phyloP scores from a whole-genome alignment of 2,888 invertebrate genomes.

The Cremastinae sp. region DNA sequence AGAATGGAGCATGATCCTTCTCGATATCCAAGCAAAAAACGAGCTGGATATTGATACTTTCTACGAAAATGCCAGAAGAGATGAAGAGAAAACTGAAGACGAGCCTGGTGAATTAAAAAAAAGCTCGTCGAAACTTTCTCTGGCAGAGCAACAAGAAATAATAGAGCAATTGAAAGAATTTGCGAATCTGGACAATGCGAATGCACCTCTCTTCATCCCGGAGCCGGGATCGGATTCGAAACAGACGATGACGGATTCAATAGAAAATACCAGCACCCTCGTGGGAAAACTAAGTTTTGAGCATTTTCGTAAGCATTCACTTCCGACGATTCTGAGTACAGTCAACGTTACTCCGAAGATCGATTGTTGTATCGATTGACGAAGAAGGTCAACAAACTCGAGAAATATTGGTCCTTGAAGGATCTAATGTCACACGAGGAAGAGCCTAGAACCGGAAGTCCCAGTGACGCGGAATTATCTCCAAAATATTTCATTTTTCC shows the following conservation, averaged over 20 bases:
- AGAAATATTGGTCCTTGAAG: slow-evolving; percentile 75
- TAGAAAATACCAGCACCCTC: slow-evolving; percentile 61
- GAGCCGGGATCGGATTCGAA: slow-evolving; percentile 60
- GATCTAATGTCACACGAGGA: slow-evolving; percentile 71
- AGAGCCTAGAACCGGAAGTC: slow-evolving; percentile 58
- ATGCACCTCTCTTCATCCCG: slow-evolving; percentile 72
- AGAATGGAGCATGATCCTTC: slow-evolving; percentile 73
- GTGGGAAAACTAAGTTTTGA: slow-evolving; percentile 68
- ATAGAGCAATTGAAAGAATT: slow-evolving; percentile 76
- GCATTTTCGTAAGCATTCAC: slow-evolving; percentile 69
- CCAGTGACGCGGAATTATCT: slow-evolving; percentile 55
- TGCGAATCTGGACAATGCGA: slow-evolving; percentile 73
- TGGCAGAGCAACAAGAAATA: slow-evolving; percentile 73
- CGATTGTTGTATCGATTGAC: slow-evolving; percentile 21
- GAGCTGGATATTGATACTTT: slow-evolving; percentile 56
- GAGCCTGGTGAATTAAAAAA: slow-evolving; percentile 52
- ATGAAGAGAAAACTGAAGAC: slow-evolving; percentile 25
- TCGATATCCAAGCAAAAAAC: slow-evolving; percentile 71
- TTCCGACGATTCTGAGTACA: slow-evolving; percentile 69
- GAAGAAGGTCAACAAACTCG: slow-evolving; percentile 70
- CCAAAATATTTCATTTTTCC: slow-evolving; percentile 71
- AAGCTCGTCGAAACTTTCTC: slow-evolving; percentile 69
- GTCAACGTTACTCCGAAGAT: slow-evolving; percentile 64
- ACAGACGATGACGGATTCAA: slow-evolving; percentile 64
- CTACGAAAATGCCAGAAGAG: slow-evolving; percentile 30